Percentiles rank a stretch among this genome's conserved stretches.
These are phyloP conservation scores for Collichthys lucidus DNA, from an alignment of 2,113 vertebrate genomes.

Conservation along the genomic window DNA sequence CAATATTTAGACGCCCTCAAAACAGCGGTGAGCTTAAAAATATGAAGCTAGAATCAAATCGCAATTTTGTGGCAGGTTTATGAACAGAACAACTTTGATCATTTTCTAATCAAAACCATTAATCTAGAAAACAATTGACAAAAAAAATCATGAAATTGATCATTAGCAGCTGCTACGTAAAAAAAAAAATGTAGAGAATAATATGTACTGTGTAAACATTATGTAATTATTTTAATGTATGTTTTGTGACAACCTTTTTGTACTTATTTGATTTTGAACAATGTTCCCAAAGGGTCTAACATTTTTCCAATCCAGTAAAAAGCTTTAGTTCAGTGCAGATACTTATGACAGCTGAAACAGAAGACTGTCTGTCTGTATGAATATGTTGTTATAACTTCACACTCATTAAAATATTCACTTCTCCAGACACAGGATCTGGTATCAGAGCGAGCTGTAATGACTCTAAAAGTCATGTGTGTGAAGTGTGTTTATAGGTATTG, in stretches of 20 bases:
- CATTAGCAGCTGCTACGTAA: neutral
- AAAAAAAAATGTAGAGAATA: neutral
- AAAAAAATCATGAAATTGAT: no score
- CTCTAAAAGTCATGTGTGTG: neutral
- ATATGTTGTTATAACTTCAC: neutral
- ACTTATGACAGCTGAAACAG: no score
- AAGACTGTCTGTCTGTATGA: neutral
- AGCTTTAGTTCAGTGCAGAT: no score
- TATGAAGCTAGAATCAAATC: neutral
- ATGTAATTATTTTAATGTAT: no score
- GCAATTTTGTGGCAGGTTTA: no score
- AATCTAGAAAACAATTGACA: no score
- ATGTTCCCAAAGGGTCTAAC: no score
- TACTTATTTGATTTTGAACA: no score
- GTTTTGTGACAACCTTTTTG: no score
- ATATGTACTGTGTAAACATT: neutral
- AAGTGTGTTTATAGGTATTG: neutral
- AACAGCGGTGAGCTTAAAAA: neutral
- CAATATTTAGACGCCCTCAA: neutral
- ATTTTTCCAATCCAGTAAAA: neutral
- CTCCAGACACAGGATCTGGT: neutral
- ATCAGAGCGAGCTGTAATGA: neutral
- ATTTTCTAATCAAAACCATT: no score
- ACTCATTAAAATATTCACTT: no score
- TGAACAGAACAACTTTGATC: no score